Conservation (phyloP, 2,113 vertebrate genomes). For the Enhydra lutris region DNA sequence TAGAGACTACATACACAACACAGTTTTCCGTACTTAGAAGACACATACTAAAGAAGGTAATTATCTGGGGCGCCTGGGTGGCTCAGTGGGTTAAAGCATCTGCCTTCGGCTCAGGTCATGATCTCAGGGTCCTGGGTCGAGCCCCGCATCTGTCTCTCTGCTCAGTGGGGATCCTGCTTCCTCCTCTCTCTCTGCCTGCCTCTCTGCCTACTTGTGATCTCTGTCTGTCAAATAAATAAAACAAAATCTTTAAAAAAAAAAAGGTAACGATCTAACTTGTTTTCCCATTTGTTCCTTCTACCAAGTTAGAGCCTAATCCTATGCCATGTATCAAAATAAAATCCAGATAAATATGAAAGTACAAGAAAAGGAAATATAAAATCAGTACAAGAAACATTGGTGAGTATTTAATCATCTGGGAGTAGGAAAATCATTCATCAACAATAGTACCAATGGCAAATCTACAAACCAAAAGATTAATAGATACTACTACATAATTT, state of each 20-base stretch:
- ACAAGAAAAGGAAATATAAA: background rate
- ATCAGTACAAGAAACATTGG: background rate
- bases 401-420: background rate
- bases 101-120: too few species aligned
- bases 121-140: too few species aligned
- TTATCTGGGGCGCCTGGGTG: background rate
- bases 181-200: too few species aligned
- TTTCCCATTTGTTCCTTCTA: background rate
- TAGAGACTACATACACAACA: background rate
- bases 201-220: too few species aligned
- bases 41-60: background rate
- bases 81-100: too few species aligned
- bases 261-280: background rate
- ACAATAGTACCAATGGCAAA: background rate
- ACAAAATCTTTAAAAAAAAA: too few species aligned
- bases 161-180: too few species aligned
- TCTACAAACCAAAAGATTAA: background rate
- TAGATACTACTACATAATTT: background rate
- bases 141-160: too few species aligned
- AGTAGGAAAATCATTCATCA: background rate
- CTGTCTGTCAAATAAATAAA: too few species aligned
- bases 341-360: background rate
- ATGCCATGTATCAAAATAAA: background rate
- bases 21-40: background rate
- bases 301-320: background rate